phyloP scores from a whole-genome alignment of 2,113 vertebrate genomes.

The Girardinichthys multiradiatus region DNA sequence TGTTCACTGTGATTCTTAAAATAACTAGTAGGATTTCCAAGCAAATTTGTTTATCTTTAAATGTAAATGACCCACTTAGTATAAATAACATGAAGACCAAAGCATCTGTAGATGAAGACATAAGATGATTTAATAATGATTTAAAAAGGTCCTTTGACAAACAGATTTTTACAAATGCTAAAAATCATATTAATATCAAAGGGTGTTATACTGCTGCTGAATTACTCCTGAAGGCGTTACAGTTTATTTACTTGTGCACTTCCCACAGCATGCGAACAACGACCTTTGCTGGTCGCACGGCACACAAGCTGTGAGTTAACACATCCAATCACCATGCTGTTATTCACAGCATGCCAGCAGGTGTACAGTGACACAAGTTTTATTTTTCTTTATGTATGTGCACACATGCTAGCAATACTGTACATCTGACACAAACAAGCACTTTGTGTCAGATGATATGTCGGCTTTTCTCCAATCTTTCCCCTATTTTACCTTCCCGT shows the following conservation, averaged over 20 bases:
- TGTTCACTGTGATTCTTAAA: too few relatives aligned
- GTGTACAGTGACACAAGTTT: slow-evolving; percentile 11
- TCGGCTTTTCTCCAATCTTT: background rate
- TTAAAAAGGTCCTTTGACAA: background rate
- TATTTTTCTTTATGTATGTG: background rate
- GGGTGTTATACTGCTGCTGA: slow-evolving; percentile 15
- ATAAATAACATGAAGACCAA: background rate
- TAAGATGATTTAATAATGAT: background rate
- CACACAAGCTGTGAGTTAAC: slow-evolving; percentile 47
- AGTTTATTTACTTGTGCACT: slow-evolving; percentile 55
- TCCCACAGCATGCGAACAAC: slow-evolving; percentile 49
- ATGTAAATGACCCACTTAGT: background rate
- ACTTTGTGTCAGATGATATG: background rate
- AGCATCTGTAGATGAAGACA: background rate
- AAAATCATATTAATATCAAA: background rate
- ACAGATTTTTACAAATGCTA: background rate
- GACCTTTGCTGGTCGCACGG: slow-evolving; percentile 42
- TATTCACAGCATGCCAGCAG: slow-evolving; percentile 24
- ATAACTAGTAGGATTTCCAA: too few relatives aligned
- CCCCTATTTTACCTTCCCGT: slow-evolving; percentile 1
- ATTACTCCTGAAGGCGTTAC: slow-evolving; percentile 26
- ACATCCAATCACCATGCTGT: slow-evolving; percentile 11
- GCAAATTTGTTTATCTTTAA: too few relatives aligned
- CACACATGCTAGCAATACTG: slow-evolving; percentile 8
- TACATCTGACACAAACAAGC: slow-evolving; percentile 7